Conservation (phyloP, 2,797 vertebrate genomes). For the Etheostoma nigrum region DNA sequence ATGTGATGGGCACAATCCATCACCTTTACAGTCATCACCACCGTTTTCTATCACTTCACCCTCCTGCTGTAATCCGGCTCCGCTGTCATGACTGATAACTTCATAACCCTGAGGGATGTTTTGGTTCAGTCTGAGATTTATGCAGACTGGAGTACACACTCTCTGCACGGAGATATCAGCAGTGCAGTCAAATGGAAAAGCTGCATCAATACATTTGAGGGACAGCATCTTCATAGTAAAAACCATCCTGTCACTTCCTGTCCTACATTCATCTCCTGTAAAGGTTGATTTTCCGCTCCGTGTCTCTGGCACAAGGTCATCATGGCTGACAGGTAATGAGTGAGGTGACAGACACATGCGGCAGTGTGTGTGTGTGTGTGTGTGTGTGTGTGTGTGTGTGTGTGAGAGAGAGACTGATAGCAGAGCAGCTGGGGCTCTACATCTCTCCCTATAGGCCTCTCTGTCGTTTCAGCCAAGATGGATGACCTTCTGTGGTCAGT, state of each 20-base stretch:
- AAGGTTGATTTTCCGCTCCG: background rate
- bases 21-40: constrained; percentile 33
- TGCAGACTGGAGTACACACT: background rate
- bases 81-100: constrained; percentile 28
- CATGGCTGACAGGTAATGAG: constrained; percentile 28
- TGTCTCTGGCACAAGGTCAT: constrained; percentile 33
- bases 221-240: constrained; percentile 30
- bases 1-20: constrained; percentile 22
- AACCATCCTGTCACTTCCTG: constrained; percentile 15
- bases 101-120: constrained; percentile 44
- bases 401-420: background rate
- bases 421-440: constrained; percentile 8
- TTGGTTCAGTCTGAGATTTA: constrained; percentile 36
- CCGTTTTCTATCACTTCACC: constrained; percentile 10
- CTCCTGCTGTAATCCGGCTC: constrained; percentile 4
- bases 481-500: constrained; percentile 7
- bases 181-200: background rate
- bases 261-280: constrained; percentile 2
- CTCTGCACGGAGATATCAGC: background rate
- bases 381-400: background rate
- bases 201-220: background rate
- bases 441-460: background rate
- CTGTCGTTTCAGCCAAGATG: constrained; percentile 6
- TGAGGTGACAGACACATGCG: constrained; percentile 22
- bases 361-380: background rate